These are phyloP conservation scores for Microctonus brassicae DNA, from an alignment of 2,888 invertebrate genomes.

Conservation along the genomic window DNA sequence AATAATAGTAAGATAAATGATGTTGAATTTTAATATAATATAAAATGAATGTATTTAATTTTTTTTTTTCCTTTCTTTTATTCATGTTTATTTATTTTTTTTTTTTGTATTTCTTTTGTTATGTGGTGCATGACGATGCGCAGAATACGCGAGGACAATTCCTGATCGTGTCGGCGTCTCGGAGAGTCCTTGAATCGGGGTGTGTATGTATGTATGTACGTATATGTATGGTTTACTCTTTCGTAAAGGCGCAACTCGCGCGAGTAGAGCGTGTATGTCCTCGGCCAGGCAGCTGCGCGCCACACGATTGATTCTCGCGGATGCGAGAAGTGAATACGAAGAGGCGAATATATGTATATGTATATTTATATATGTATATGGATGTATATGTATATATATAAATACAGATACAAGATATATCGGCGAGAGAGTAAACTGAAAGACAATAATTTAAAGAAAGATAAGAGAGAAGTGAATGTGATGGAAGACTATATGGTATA, in stretches of 20 bases:
- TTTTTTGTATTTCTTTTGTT: background rate
- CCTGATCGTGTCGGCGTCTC: slow-evolving; percentile 24
- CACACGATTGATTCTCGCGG: slow-evolving; percentile 29
- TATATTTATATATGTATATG: background rate
- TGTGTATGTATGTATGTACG: too few relatives aligned
- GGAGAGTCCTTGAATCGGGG: background rate
- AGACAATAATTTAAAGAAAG: background rate
- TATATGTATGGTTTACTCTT: slow-evolving; percentile 15
- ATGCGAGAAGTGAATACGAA: slow-evolving; percentile 34
- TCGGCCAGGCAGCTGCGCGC: slow-evolving; percentile 3
- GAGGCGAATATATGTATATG: background rate
- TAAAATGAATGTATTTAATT: background rate
- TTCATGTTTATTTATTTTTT: background rate
- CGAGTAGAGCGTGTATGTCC: slow-evolving; percentile 11
- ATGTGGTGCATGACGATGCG: slow-evolving; percentile 13
- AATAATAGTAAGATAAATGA: too few relatives aligned
- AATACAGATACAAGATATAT: background rate
- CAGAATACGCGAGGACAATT: slow-evolving; percentile 32
- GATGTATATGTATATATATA: slow-evolving; percentile 1
- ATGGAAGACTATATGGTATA: background rate
- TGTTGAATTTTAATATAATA: background rate
- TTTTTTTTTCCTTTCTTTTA: background rate
- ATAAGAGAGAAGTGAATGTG: background rate
- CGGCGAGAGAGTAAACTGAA: background rate
- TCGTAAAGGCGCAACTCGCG: background rate